These are phyloP conservation scores for Calyptomena viridis DNA, from an alignment of 2,113 vertebrate genomes.

Conservation along the genomic window DNA sequence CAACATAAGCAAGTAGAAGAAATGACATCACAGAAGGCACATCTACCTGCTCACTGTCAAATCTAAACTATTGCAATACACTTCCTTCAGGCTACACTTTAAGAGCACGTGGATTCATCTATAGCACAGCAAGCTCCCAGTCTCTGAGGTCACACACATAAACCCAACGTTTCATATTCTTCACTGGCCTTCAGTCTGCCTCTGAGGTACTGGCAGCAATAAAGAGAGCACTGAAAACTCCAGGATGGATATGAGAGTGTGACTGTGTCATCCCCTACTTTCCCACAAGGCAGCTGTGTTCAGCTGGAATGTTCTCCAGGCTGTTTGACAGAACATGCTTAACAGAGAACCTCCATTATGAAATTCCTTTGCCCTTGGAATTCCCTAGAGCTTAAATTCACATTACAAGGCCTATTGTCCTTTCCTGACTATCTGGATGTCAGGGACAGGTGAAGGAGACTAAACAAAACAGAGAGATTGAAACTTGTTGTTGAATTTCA, in stretches of 20 bases:
- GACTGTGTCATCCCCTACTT: neutral
- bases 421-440: neutral
- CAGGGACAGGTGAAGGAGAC: neutral
- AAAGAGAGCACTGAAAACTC: neutral
- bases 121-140: neutral
- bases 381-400: slow-evolving; percentile 14
- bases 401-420: neutral
- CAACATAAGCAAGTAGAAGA: neutral
- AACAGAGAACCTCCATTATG: slow-evolving; percentile 24
- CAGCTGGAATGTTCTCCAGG: slow-evolving; percentile 40
- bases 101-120: neutral
- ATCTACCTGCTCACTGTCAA: neutral
- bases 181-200: neutral
- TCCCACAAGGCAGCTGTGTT: neutral
- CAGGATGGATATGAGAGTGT: neutral
- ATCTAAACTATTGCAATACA: neutral
- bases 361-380: slow-evolving; percentile 46
- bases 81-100: slow-evolving; percentile 28
- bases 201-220: neutral
- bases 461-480: neutral
- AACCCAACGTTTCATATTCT: neutral
- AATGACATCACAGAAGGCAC: neutral
- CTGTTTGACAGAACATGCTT: slow-evolving; percentile 31
- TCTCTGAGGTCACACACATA: neutral
- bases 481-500: neutral